A percentile compares a stretch with the other conserved stretches of the same genome.
These are phyloP conservation scores for Microctenopoma lineatum DNA, from an alignment of 2,797 vertebrate species.

Conservation along the genomic window DNA sequence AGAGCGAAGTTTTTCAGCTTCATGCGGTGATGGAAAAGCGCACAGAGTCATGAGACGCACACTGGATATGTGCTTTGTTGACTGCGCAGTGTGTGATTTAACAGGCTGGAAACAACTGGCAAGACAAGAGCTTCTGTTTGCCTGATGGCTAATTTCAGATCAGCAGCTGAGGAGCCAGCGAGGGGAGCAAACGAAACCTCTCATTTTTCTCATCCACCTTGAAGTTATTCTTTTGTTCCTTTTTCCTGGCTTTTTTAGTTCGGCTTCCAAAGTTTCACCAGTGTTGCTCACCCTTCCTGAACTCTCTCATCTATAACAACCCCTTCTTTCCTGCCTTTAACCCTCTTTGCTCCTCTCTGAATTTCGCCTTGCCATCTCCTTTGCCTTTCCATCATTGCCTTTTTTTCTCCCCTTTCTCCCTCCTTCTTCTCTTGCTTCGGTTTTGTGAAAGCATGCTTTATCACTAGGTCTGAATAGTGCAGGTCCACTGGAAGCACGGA, in stretches of 20 bases:
- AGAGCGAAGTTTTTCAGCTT: slow-evolving; percentile 11
- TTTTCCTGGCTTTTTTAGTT: slow-evolving; percentile 14
- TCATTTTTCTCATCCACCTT: slow-evolving; percentile 37
- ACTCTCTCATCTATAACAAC: slow-evolving; percentile 27
- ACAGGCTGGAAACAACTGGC: slow-evolving; percentile 47
- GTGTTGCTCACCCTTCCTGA: slow-evolving; percentile 40
- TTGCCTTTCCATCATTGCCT: slow-evolving; percentile 72
- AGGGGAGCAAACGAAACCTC: slow-evolving; percentile 17
- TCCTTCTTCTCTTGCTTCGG: slow-evolving; percentile 58
- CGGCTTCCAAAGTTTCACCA: slow-evolving; percentile 32
- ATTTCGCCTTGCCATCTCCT: slow-evolving; percentile 62
- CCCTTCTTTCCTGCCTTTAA: slow-evolving; percentile 52
- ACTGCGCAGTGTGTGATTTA: slow-evolving; percentile 34
- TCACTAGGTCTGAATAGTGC: slow-evolving; percentile 75
- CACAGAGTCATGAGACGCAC: slow-evolving; percentile 18
- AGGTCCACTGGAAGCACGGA: slow-evolving; percentile 74
- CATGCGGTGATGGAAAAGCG: slow-evolving; percentile 35
- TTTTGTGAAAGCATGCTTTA: slow-evolving; percentile 78
- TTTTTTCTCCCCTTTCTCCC: slow-evolving; percentile 52
- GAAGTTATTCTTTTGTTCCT: slow-evolving; percentile 50
- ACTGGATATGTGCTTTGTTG: slow-evolving; percentile 33
- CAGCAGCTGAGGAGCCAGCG: slow-evolving; percentile 29
- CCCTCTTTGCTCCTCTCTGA: slow-evolving; percentile 35
- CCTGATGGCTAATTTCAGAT: slow-evolving; percentile 55
- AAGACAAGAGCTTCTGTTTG: slow-evolving; percentile 48